phyloP scores from a whole-genome alignment of 2,888 invertebrate species.

The Drosophila niveifrons region DNA sequence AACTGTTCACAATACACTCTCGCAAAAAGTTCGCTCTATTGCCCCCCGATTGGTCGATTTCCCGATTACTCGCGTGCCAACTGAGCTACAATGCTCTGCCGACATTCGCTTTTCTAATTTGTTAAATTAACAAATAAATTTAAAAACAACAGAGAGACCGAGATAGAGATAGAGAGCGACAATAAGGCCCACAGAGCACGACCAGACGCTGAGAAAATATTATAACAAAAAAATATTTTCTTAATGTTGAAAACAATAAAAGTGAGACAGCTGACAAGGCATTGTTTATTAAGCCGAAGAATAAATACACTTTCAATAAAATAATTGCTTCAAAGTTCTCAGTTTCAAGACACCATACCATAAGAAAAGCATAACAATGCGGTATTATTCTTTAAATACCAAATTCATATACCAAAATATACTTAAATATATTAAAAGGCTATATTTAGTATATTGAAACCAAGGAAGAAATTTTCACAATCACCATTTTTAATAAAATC shows the following conservation, averaged over 20 bases:
- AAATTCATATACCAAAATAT: no score
- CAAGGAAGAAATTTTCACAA: no score
- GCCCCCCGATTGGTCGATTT: not conserved
- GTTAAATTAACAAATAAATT: slow-evolving; percentile 45
- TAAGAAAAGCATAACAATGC: no score
- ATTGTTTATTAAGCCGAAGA: not conserved
- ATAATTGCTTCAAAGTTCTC: no score
- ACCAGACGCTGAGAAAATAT: slow-evolving; percentile 23
- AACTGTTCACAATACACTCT: slow-evolving; percentile 32
- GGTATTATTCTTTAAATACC: no score
- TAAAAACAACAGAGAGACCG: slow-evolving; percentile 13
- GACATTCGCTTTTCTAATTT: slow-evolving; percentile 34
- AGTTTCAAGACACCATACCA: no score
- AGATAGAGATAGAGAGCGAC: slow-evolving; percentile 4
- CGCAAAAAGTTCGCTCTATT: slow-evolving; percentile 9
- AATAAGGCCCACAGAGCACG: slow-evolving; percentile 6
- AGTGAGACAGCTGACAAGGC: no score
- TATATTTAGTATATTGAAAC: no score
- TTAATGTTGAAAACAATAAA: slow-evolving; percentile 8
- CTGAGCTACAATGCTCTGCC: not conserved
- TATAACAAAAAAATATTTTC: slow-evolving; percentile 10
- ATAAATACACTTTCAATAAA: slow-evolving; percentile 6
- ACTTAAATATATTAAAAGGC: no score
- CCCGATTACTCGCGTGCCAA: slow-evolving; percentile 19
- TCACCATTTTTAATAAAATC: no score